Base-by-base conservation (phyloP, 2,113 vertebrate genomes). In the Trogon melanurus region DNA sequence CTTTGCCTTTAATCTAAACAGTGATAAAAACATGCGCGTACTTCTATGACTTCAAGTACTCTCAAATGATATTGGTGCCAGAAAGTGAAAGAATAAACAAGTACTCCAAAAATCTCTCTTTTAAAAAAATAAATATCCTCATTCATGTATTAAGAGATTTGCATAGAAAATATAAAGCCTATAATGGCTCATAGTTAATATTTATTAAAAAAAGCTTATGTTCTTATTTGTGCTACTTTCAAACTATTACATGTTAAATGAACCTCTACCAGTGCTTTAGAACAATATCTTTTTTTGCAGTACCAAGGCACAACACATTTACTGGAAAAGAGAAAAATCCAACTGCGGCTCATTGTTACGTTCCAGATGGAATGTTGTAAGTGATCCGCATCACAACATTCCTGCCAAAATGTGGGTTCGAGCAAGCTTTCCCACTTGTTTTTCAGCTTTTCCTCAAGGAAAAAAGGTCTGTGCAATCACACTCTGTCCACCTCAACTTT, bases 381-480 rank as follows among this genome's bases (percentile, higher is more conserved):
- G 26, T 51, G 79, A 76, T 29, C 29, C 22, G 74, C 56, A 67
- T 22, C 53, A 61, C 30, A 96, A 60, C 8, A 32, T 25, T 58
- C 76, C 76, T 86, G 51, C 51, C 67, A 86, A 79, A 80, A 84
- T 16, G 13, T 56, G 47, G 67, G 44, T 47, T 87, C 65, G 50
- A 50, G 25, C 15, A 65, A 85, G 30, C 48, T 36, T 56, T 79
- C 38, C 61, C 72, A 41, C 15, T 79, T 23, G 13, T 11, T 83
- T 92, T 76, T 81, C 0, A 88, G 36, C 25, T 80, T 51, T 5
- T 90, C 27, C 29, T 83, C 80, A 83, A 66, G 72, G 34, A 51
- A 83, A 80, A 95, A 95, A 88, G 41, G 78, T 93, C 86, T 92
- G 83, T 86, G 88, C 85, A 93, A 91, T 89, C 85, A 83, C 91